These are phyloP conservation scores for Oreochromis niloticus DNA, from an alignment of 2,113 vertebrate species.

Conservation along the genomic window DNA sequence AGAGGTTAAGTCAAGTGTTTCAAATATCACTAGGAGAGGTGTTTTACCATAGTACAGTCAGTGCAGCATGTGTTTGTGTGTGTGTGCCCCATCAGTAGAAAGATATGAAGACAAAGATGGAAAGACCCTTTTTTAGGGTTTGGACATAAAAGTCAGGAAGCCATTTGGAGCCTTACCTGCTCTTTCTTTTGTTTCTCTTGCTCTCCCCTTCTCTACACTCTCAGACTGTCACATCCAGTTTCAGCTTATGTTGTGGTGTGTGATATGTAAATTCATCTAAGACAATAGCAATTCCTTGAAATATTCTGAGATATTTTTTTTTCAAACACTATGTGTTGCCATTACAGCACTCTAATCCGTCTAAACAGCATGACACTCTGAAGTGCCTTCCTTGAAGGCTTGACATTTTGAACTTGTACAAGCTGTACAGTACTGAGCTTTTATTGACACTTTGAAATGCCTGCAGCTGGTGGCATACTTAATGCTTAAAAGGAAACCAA, in stretches of 20 bases:
- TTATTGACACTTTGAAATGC: background rate
- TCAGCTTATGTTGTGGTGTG: background rate
- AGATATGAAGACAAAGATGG: background rate
- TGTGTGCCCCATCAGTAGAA: background rate
- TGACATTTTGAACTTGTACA: background rate
- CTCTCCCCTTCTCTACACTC: background rate
- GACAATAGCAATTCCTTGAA: background rate
- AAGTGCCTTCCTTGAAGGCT: background rate
- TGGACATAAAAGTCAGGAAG: background rate
- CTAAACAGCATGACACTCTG: background rate
- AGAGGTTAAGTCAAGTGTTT: conserved; percentile 36
- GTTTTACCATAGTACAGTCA: background rate
- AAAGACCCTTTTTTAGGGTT: background rate
- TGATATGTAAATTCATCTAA: background rate
- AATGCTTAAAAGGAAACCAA: background rate
- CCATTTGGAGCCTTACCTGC: background rate
- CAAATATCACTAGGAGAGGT: conserved; percentile 31
- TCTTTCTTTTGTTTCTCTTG: background rate
- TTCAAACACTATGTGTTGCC: background rate
- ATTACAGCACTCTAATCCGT: background rate
- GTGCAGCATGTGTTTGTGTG: background rate
- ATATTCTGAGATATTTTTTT: background rate
- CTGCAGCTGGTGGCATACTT: background rate
- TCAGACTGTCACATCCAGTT: background rate
- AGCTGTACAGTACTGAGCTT: background rate